Conservation (phyloP, 2,797 vertebrate species). For the Malurus leucopterus region DNA sequence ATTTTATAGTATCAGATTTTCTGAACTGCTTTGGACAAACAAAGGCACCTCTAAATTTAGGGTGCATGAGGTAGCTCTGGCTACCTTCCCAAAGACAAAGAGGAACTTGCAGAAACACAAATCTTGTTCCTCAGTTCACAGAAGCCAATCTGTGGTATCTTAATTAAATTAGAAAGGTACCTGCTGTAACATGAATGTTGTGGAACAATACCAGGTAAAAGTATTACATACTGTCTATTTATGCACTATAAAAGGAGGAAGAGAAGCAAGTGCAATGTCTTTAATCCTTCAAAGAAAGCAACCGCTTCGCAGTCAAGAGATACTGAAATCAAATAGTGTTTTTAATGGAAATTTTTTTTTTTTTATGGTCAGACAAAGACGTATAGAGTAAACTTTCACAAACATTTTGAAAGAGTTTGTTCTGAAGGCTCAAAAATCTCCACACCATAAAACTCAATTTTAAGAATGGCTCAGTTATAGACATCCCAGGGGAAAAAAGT, state of each 20-base stretch:
- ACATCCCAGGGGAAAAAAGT: not conserved
- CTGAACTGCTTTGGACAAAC: not conserved
- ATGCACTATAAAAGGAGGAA: not conserved
- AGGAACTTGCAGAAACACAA: not conserved
- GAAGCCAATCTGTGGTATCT: not conserved
- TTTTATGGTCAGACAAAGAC: not conserved
- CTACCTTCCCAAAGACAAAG: not conserved
- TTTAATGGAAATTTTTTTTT: not conserved
- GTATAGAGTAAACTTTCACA: not conserved
- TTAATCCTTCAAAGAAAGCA: not conserved
- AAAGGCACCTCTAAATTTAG: slow-evolving; percentile 14
- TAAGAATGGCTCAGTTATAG: not conserved
- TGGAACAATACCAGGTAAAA: not conserved
- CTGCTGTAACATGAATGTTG: not conserved
- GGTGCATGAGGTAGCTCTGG: slow-evolving; percentile 19
- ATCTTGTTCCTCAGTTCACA: not conserved
- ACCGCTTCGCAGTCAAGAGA: not conserved
- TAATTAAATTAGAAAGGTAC: not conserved
- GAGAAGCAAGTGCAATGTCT: not conserved
- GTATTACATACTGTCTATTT: not conserved
- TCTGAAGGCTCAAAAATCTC: not conserved
- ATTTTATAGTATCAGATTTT: slow-evolving; percentile 17
- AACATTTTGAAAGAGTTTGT: not conserved
- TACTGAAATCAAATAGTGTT: not conserved
- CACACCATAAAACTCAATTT: not conserved